These are phyloP conservation scores for Halictus ligatus DNA, from an alignment of 2,888 invertebrate species.

Conservation along the genomic window DNA sequence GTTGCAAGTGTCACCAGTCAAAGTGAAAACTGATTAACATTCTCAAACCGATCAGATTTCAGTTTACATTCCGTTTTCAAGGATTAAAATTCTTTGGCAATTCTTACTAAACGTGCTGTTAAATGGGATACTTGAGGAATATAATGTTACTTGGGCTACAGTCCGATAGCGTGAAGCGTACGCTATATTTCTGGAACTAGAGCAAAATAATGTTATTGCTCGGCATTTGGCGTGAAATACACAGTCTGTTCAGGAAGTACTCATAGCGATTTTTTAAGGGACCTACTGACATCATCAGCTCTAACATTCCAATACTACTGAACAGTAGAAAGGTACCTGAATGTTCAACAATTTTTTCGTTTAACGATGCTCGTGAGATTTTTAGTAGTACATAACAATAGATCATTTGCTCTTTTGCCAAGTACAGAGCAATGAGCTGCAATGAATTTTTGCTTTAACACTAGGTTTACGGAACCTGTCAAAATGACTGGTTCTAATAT, in stretches of 20 bases:
- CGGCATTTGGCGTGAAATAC: neutral
- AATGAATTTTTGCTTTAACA: no score
- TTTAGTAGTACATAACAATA: no score
- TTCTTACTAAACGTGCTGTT: neutral
- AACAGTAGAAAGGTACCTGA: neutral
- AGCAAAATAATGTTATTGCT: conserved; percentile 9
- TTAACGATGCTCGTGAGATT: neutral
- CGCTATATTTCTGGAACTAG: conserved; percentile 11
- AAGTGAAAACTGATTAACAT: neutral
- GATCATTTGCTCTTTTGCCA: no score
- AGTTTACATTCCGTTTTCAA: neutral
- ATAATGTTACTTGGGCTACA: neutral
- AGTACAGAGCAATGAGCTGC: no score
- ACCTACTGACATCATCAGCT: neutral
- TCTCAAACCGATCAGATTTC: neutral
- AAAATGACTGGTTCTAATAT: no score
- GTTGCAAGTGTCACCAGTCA: neutral
- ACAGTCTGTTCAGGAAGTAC: neutral
- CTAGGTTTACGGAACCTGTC: no score
- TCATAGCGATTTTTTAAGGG: neutral
- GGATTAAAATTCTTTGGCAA: neutral
- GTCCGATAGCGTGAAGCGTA: neutral
- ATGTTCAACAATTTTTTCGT: neutral
- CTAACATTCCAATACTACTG: neutral
- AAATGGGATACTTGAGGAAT: neutral